These are phyloP conservation scores for Betta splendens DNA, from an alignment of 2,797 vertebrate genomes.

Conservation along the genomic window DNA sequence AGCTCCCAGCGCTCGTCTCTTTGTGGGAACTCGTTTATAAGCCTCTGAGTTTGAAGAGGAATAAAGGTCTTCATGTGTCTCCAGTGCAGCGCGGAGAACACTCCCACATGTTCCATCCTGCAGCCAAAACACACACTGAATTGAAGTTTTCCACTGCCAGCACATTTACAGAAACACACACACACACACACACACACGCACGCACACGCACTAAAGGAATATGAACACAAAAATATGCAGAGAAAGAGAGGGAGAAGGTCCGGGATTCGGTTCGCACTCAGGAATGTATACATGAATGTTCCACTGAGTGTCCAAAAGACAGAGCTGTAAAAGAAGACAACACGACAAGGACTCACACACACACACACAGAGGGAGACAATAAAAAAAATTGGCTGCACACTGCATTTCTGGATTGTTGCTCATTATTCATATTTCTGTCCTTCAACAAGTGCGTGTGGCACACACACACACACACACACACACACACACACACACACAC, in stretches of 20 bases:
- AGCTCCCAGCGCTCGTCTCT: slow-evolving; percentile 20
- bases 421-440: slow-evolving; percentile 49
- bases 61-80: slow-evolving; percentile 50
- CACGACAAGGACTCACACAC: slow-evolving; percentile 26
- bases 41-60: slow-evolving; percentile 23
- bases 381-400: slow-evolving; percentile 12
- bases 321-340: slow-evolving; percentile 60
- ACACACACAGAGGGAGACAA: background rate
- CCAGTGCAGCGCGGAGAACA: slow-evolving; percentile 53
- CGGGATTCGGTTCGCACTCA: slow-evolving; percentile 27
- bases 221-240: slow-evolving; percentile 9
- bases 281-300: slow-evolving; percentile 66
- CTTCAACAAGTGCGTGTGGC: slow-evolving; percentile 19
- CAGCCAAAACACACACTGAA: slow-evolving; percentile 61
- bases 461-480: too few species aligned
- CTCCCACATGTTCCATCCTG: slow-evolving; percentile 53
- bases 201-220: background rate
- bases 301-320: slow-evolving; percentile 36
- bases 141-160: slow-evolving; percentile 50
- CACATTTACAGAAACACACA: slow-evolving; percentile 49
- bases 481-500: too few species aligned
- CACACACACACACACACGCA: slow-evolving; percentile 31
- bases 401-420: slow-evolving; percentile 16
- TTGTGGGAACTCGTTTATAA: slow-evolving; percentile 44
- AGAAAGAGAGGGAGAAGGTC: slow-evolving; percentile 12